Evolutionary conservation across 1,140 invertebrate species (phyloP), one percentile per base, ranked within the genome.

Genomic region (Calosoma granatense): DNA sequence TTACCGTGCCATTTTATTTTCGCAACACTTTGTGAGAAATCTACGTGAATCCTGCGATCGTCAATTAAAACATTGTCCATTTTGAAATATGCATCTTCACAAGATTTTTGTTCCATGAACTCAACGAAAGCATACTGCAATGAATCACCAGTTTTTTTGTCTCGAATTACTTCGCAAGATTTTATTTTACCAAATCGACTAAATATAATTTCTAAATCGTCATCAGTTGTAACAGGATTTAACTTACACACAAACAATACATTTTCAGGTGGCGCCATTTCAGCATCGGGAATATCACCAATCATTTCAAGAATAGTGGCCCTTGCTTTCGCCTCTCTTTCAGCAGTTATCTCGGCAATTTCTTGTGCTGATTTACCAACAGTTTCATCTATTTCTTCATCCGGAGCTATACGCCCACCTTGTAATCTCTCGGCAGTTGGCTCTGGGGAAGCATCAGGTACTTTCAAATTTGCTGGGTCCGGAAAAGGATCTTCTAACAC

Each of bases 61-160:
- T 99, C 97, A 65, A 99, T 99, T 0, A 99, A 75, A 0, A 99
- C 96, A 77, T 99, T 99, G 67, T 98, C 96, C 97, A 99, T 99
- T 79, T 99, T 99, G 65, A 99, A 97, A 75, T 94, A 99, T 1
- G 97, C 97, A 63, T 92, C 88, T 77, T 99, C 97, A 77, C 97
- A 99, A 9, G 94, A 84, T 70, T 97, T 86, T 63, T 88, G 84
- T 60, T 96, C 87, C 59, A 90, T 90, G 80, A 99, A 99, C 73
- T 99, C 97, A 63, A 99, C 92, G 70, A 99, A 99, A 1, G 95
- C 97, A 75, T 99, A 99, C 67, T 99, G 97, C 53, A 99, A 76
- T 0, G 96, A 99, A 69, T 98, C 94, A 6, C 88, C 87, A 1
- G 90, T 88, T 67, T 92, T 90, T 59, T 87, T 84, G 72, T 99